phyloP scores from a whole-genome alignment of 2,888 invertebrate species.

The Clostera curtula region DNA sequence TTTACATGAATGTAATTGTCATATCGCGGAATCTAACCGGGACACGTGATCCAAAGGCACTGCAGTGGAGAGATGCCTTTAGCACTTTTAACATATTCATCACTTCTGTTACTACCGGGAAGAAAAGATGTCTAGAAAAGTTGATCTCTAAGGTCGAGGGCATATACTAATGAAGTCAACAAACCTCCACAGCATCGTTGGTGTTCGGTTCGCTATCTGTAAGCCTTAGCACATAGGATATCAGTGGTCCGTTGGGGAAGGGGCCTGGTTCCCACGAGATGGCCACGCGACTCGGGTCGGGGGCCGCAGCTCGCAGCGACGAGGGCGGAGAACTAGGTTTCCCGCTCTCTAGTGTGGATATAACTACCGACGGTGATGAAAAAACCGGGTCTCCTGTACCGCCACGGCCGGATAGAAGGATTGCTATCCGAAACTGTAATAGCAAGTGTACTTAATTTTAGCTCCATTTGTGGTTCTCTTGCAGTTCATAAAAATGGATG shows the following conservation, averaged over 20 bases:
- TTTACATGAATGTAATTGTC: no score
- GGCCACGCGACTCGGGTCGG: slow-evolving; percentile 88
- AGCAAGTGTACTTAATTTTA: no score
- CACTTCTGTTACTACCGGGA: no score
- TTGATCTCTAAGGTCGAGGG: no score
- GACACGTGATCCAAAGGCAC: no score
- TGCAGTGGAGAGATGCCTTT: no score
- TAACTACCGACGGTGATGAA: slow-evolving; percentile 84
- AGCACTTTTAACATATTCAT: no score
- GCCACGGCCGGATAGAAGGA: slow-evolving; percentile 81
- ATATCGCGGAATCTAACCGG: no score
- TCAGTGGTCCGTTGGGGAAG: slow-evolving; percentile 90
- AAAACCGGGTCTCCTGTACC: slow-evolving; percentile 82
- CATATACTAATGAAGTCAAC: no score
- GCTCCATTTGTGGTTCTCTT: no score
- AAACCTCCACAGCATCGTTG: slow-evolving; percentile 79
- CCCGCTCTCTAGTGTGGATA: slow-evolving; percentile 83
- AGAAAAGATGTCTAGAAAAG: no score
- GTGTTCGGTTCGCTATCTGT: slow-evolving; percentile 73
- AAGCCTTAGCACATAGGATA: slow-evolving; percentile 88
- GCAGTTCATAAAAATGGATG: no score
- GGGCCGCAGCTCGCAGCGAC: slow-evolving; percentile 83
- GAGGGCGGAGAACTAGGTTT: slow-evolving; percentile 84
- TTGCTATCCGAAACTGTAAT: slow-evolving; percentile 90
- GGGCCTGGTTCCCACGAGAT: slow-evolving; percentile 92